Evolutionary conservation across 1,140 invertebrate genomes (phyloP).

Genomic region (Drosophila persimilis): DNA sequence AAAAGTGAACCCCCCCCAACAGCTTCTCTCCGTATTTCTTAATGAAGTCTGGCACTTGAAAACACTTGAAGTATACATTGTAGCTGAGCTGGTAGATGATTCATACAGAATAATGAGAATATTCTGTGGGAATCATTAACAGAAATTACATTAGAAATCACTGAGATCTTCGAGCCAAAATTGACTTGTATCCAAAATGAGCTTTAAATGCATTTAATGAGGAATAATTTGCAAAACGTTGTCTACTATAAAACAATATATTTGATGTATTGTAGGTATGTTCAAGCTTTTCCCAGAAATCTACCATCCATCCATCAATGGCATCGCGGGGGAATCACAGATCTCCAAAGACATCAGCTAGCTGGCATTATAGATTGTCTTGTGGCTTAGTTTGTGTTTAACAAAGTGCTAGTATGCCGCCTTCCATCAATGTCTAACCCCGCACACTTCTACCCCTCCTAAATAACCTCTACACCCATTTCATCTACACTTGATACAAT

Average conservation of each 20-base stretch:
- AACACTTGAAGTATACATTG: no score
- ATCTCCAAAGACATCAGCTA: conserved; percentile 19
- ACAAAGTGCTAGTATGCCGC: conserved; percentile 6
- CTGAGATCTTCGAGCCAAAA: no score
- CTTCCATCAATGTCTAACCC: no score
- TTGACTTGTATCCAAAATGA: neutral
- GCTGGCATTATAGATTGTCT: conserved; percentile 17
- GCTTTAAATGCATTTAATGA: neutral
- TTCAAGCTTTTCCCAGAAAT: conserved; percentile 20
- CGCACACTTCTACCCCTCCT: no score
- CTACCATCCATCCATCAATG: conserved; percentile 18
- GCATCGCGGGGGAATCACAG: conserved; percentile 22
- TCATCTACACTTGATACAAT: conserved; percentile 23
- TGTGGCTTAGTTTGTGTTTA: conserved; percentile 24
- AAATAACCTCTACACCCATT: neutral
- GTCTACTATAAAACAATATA: conserved; percentile 17
- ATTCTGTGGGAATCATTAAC: no score
- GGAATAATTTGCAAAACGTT: neutral
- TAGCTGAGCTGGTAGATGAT: no score
- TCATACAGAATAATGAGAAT: no score
- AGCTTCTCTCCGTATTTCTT: no score
- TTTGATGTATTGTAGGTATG: neutral
- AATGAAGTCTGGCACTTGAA: no score
- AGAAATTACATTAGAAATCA: no score
- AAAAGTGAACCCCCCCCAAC: no score